These are phyloP conservation scores for Crossaster papposus DNA, from an alignment of 53 echinoderm and acorn worm genomes.

Conservation along the genomic window DNA sequence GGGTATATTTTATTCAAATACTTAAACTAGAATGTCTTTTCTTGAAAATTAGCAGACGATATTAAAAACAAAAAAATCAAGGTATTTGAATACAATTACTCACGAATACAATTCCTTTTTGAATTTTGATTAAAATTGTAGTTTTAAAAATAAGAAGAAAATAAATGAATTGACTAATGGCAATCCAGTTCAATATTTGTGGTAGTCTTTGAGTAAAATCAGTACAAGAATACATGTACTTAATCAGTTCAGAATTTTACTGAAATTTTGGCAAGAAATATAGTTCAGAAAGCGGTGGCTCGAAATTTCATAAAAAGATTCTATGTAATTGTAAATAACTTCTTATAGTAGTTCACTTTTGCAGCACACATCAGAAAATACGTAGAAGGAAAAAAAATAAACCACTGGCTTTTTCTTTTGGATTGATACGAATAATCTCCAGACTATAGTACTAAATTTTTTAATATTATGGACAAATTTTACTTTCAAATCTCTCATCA, in stretches of 20 bases:
- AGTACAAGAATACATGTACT: neutral
- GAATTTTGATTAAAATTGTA: neutral
- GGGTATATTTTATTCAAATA: neutral
- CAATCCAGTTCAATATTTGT: neutral
- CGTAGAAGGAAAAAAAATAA: neutral
- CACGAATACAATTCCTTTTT: neutral
- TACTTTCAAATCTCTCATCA: too few relatives aligned
- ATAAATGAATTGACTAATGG: neutral
- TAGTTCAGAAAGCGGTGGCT: neutral
- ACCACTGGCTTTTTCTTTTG: too few relatives aligned
- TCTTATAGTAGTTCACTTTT: neutral
- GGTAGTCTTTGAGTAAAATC: neutral
- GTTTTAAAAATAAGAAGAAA: neutral
- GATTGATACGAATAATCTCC: too few relatives aligned
- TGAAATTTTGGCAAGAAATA: slow-evolving; percentile 27
- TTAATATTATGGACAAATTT: too few relatives aligned
- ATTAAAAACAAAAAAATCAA: neutral
- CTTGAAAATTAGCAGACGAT: neutral
- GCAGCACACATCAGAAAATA: slow-evolving; percentile 27
- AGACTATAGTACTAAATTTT: too few relatives aligned
- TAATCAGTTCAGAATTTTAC: neutral
- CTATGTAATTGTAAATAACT: neutral
- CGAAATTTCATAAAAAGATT: neutral
- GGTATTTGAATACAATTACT: slow-evolving; percentile 15
- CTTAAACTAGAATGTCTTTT: neutral